phyloP scores from a whole-genome alignment of 2,797 vertebrate genomes.

The Acanthopagrus latus region DNA sequence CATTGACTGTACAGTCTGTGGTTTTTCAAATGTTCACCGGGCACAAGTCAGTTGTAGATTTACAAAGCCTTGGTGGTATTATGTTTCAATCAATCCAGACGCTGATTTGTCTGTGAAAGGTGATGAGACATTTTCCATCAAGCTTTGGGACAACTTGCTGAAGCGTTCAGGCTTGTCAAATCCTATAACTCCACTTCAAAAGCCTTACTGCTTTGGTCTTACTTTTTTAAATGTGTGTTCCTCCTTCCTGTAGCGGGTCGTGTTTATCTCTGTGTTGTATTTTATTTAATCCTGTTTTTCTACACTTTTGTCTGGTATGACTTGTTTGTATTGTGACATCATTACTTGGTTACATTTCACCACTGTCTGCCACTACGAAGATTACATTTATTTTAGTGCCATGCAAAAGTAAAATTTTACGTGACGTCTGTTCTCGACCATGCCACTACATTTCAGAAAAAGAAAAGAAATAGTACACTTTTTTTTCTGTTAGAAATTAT shows the following conservation, averaged over 20 bases:
- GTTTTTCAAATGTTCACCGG: conserved; percentile 45
- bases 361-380: too few relatives aligned
- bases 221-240: neutral
- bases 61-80: conserved; percentile 30
- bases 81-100: conserved; percentile 49
- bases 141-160: conserved; percentile 20
- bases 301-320: neutral
- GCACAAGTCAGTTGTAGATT: conserved; percentile 20
- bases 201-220: neutral
- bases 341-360: neutral
- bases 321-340: neutral
- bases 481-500: neutral
- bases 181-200: conserved; percentile 23
- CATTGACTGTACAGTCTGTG: conserved; percentile 64
- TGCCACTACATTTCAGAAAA: too few relatives aligned
- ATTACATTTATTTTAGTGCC: neutral
- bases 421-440: neutral
- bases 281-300: neutral
- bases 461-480: too few relatives aligned
- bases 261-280: conserved; percentile 2
- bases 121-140: conserved; percentile 43
- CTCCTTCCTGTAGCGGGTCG: neutral
- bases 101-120: conserved; percentile 41
- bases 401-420: neutral
- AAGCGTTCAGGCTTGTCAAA: conserved; percentile 42